A percentile compares a stretch with the other conserved stretches of the same genome.
These are phyloP conservation scores for Semnopithecus entellus DNA, from an alignment of 2,113 vertebrate genomes.

Conservation along the genomic window DNA sequence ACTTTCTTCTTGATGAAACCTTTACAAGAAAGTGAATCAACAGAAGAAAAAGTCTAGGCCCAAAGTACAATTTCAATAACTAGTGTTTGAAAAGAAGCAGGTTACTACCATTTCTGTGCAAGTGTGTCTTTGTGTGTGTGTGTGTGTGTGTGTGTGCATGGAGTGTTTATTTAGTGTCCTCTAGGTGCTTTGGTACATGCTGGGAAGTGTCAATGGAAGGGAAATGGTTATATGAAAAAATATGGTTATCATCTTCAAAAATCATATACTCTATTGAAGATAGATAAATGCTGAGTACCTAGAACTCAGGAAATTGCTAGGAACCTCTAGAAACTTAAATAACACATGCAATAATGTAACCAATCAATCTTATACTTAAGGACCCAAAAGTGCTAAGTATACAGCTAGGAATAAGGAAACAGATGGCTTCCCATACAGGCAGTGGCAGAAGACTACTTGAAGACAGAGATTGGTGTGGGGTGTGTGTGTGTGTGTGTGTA, in stretches of 20 bases:
- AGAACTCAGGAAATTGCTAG: neutral
- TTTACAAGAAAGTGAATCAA: neutral
- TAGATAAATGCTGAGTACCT: neutral
- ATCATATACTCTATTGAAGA: neutral
- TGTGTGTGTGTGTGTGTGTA: neutral
- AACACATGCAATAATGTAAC: neutral
- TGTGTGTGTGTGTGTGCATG: neutral
- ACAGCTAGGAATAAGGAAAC: neutral
- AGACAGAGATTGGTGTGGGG: neutral
- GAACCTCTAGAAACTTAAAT: conserved; percentile 1
- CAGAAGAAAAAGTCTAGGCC: neutral
- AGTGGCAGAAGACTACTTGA: neutral
- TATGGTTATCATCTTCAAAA: neutral
- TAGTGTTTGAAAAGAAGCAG: neutral
- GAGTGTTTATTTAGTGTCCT: neutral
- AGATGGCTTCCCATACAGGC: neutral
- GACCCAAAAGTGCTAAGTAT: neutral
- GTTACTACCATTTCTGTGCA: neutral
- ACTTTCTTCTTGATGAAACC: neutral
- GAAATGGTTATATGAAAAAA: neutral
- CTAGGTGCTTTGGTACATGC: neutral
- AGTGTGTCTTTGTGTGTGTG: neutral
- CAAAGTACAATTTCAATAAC: neutral
- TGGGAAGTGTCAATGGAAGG: neutral
- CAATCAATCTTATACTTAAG: neutral